These are phyloP conservation scores for Pristionchus entomophagus DNA, from an alignment of 2,888 invertebrate genomes.

Conservation along the genomic window DNA sequence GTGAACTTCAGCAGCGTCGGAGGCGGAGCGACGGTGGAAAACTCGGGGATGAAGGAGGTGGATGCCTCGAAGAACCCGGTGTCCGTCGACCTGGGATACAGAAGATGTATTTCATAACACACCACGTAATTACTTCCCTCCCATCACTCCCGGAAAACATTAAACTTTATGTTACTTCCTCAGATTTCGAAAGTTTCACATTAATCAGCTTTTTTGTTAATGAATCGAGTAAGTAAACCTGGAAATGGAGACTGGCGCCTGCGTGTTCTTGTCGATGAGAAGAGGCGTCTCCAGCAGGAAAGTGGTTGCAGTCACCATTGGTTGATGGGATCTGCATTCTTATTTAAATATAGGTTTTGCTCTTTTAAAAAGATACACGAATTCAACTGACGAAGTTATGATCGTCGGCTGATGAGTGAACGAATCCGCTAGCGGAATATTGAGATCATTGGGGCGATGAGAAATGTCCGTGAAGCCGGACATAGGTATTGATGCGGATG, in stretches of 20 bases:
- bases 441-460: neutral
- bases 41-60: slow-evolving; percentile 28
- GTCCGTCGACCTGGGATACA: neutral
- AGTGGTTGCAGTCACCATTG: slow-evolving; percentile 29
- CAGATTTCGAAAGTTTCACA: no score
- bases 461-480: slow-evolving; percentile 17
- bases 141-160: no score
- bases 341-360: neutral
- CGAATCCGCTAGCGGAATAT: neutral
- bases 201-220: no score
- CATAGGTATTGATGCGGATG: neutral
- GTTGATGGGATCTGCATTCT: neutral
- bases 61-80: neutral
- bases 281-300: slow-evolving; percentile 13
- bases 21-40: neutral
- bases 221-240: no score
- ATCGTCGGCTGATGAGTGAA: slow-evolving; percentile 17
- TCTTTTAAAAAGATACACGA: neutral
- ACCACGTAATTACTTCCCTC: no score
- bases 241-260: neutral
- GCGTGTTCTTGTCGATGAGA: neutral
- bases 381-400: slow-evolving; percentile 13
- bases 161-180: no score
- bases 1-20: slow-evolving; percentile 14
- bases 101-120: no score